These are phyloP conservation scores for Phyllotreta striolata DNA, from an alignment of 2,888 invertebrate genomes.

Conservation along the genomic window DNA sequence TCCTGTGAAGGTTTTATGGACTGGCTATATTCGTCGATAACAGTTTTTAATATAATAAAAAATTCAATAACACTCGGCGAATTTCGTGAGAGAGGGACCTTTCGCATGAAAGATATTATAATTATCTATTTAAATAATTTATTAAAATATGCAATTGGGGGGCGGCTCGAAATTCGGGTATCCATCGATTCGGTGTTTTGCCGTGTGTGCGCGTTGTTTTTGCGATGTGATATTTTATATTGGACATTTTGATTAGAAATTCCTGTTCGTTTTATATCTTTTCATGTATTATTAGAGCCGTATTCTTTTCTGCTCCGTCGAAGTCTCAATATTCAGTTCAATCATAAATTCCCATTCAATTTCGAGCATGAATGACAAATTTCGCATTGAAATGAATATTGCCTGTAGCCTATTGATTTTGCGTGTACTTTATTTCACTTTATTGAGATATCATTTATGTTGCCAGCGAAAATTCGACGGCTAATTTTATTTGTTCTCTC, in stretches of 20 bases:
- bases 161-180: too few species aligned
- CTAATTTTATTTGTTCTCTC: slow-evolving; percentile 31
- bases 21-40: slow-evolving; percentile 22
- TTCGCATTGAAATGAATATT: slow-evolving; percentile 63
- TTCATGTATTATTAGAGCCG: slow-evolving; percentile 57
- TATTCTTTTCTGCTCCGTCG: slow-evolving; percentile 56
- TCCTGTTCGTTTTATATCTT: slow-evolving; percentile 42
- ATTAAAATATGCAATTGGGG: too few species aligned
- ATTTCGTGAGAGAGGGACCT: too few species aligned
- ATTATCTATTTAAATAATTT: too few species aligned
- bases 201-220: too few species aligned
- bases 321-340: slow-evolving; percentile 59
- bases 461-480: slow-evolving; percentile 34
- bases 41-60: slow-evolving; percentile 26
- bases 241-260: slow-evolving; percentile 25
- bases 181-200: too few species aligned
- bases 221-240: slow-evolving; percentile 21
- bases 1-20: slow-evolving; percentile 31
- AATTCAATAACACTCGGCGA: too few species aligned
- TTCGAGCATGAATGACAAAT: slow-evolving; percentile 62
- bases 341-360: slow-evolving; percentile 62
- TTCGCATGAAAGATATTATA: too few species aligned
- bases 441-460: slow-evolving; percentile 45
- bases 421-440: slow-evolving; percentile 52
- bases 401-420: slow-evolving; percentile 59